phyloP scores from a whole-genome alignment of 2,797 vertebrate species.

The Hafferia zeledoni region DNA sequence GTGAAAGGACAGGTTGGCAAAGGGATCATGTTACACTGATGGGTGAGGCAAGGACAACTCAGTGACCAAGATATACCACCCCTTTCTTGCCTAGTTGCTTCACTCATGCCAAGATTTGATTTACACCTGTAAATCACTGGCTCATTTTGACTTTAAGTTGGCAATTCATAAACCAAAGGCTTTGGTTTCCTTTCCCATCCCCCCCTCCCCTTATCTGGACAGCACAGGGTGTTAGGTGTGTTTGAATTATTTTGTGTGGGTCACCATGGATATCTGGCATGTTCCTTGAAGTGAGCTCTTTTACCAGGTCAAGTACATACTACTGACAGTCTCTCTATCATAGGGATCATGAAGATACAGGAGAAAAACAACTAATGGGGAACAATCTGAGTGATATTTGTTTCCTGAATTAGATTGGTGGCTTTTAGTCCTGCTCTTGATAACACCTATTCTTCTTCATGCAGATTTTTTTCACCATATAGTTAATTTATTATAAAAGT shows the following conservation, averaged over 20 bases:
- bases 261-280: background rate
- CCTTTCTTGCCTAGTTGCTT: background rate
- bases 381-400: background rate
- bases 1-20: background rate
- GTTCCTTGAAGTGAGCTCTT: background rate
- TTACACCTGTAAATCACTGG: background rate
- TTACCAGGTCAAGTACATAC: background rate
- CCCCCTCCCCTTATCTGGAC: background rate
- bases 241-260: background rate
- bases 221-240: background rate
- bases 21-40: background rate
- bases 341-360: background rate
- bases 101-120: background rate
- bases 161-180: background rate
- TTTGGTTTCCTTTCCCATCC: background rate
- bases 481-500: background rate
- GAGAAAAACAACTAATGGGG: background rate
- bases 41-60: background rate
- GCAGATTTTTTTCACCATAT: background rate
- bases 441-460: background rate
- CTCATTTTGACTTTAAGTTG: background rate
- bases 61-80: background rate
- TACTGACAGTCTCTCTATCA: background rate
- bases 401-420: background rate
- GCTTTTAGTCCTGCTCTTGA: background rate